A percentile compares a stretch with the other conserved stretches of the same genome.
Evolutionary conservation across 2,113 vertebrate species (phyloP).

Genomic region (Dasyprocta punctata): DNA sequence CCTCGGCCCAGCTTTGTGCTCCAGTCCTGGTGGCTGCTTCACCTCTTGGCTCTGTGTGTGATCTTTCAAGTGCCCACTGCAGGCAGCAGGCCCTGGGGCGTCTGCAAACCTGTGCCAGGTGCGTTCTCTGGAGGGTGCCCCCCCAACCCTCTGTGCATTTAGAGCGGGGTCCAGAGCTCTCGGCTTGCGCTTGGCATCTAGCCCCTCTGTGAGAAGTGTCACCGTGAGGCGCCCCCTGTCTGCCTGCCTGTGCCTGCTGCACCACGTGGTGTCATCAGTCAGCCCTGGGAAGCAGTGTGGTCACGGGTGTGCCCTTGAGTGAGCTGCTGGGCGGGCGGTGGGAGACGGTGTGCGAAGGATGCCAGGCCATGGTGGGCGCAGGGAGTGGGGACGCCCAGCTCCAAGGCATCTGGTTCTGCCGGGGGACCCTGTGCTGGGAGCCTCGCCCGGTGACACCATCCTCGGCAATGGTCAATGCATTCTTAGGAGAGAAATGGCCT

Average conservation of each 20-base stretch:
- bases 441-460: fast-evolving
- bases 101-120: not conserved
- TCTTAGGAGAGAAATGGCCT: not conserved
- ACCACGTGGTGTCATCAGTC: no score
- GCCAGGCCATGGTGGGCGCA: not conserved
- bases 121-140: not conserved
- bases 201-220: not conserved
- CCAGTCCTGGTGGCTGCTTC: not conserved
- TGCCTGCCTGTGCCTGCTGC: not conserved
- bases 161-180: not conserved
- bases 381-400: not conserved
- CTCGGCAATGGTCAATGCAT: fast-evolving
- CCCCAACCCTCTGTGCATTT: not conserved
- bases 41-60: not conserved
- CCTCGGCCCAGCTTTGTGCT: no score
- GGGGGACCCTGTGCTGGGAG: not conserved
- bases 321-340: not conserved
- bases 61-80: not conserved
- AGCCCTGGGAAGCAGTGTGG: not conserved
- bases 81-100: not conserved
- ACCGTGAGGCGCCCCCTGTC: not conserved
- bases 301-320: not conserved
- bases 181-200: not conserved
- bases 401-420: no score
- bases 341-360: not conserved